Conservation (phyloP, 53 echinoderm and acorn worm genomes). For the Patiria pectinifera region DNA sequence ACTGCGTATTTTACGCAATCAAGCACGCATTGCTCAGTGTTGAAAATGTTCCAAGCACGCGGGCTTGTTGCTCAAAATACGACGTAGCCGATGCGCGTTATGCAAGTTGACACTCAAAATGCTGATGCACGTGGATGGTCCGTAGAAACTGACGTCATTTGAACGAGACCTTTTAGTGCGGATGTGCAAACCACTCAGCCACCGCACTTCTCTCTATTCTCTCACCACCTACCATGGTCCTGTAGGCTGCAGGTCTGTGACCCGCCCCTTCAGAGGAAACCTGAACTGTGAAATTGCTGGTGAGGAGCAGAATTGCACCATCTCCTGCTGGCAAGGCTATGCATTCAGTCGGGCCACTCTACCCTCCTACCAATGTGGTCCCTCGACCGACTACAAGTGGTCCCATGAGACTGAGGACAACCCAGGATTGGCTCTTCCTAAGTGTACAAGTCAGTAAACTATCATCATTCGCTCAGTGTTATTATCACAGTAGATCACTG, state of each 20-base stretch:
- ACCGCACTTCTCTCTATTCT: not conserved
- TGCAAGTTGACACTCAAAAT: too few species aligned
- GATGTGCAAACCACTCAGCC: too few species aligned
- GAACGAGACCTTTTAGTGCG: too few species aligned
- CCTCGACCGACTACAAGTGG: conserved; percentile 64
- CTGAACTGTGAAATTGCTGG: conserved; percentile 47
- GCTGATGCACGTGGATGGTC: too few species aligned
- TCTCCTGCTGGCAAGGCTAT: conserved; percentile 67
- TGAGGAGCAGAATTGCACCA: conserved; percentile 57
- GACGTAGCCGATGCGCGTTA: too few species aligned
- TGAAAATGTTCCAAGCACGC: too few species aligned
- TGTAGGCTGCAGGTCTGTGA: conserved; percentile 55
- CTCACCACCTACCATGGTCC: not conserved
- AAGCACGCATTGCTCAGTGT: too few species aligned
- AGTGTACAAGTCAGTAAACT: not conserved
- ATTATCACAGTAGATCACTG: not conserved
- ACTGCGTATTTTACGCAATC: too few species aligned
- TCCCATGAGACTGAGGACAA: conserved; percentile 58
- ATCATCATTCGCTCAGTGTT: not conserved
- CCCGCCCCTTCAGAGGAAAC: conserved; percentile 51
- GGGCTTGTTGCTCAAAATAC: too few species aligned
- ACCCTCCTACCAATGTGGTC: conserved; percentile 60
- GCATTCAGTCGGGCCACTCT: conserved; percentile 54
- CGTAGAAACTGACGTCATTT: too few species aligned
- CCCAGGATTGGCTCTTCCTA: conserved; percentile 10